A percentile compares a stretch with the other conserved stretches of the same genome.
phyloP scores from a whole-genome alignment of 2,888 invertebrate genomes.

The Melangyna quadrimaculata region DNA sequence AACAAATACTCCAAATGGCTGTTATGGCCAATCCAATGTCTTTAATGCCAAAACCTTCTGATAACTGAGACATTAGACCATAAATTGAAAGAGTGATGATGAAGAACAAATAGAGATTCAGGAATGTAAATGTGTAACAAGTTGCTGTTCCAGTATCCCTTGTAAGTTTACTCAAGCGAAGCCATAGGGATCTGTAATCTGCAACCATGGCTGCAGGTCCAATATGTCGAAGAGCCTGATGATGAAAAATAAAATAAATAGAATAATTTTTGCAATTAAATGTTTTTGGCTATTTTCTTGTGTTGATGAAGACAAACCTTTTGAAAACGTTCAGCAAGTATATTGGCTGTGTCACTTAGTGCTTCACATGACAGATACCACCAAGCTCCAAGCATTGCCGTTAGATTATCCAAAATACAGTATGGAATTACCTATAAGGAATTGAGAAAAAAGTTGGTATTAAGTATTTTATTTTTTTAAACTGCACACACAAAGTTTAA shows the following conservation, averaged over 20 bases:
- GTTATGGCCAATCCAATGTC: conserved; percentile 87
- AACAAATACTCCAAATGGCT: conserved; percentile 84
- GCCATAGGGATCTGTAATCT: conserved; percentile 87
- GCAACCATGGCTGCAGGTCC: conserved; percentile 87
- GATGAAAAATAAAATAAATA: conserved; percentile 24
- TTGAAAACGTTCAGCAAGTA: conserved; percentile 87
- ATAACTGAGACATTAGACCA: conserved; percentile 87
- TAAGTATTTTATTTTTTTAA: too few species aligned
- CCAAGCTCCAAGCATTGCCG: conserved; percentile 86
- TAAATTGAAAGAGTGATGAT: conserved; percentile 89
- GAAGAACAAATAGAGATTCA: conserved; percentile 87
- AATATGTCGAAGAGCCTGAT: conserved; percentile 85
- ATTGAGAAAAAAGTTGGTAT: neutral
- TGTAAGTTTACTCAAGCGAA: conserved; percentile 86
- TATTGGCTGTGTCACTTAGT: conserved; percentile 85
- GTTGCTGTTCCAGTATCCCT: conserved; percentile 86
- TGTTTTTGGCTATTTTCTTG: neutral
- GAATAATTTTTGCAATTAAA: neutral
- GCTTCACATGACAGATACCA: conserved; percentile 87
- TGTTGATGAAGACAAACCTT: conserved; percentile 78
- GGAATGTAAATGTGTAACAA: conserved; percentile 86
- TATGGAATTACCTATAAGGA: conserved; percentile 84
- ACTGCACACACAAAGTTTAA: too few species aligned
- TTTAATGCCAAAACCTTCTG: conserved; percentile 87
- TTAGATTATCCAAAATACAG: conserved; percentile 86